Conservation (phyloP, 2,888 invertebrate species). For the Serripes groenlandicus region DNA sequence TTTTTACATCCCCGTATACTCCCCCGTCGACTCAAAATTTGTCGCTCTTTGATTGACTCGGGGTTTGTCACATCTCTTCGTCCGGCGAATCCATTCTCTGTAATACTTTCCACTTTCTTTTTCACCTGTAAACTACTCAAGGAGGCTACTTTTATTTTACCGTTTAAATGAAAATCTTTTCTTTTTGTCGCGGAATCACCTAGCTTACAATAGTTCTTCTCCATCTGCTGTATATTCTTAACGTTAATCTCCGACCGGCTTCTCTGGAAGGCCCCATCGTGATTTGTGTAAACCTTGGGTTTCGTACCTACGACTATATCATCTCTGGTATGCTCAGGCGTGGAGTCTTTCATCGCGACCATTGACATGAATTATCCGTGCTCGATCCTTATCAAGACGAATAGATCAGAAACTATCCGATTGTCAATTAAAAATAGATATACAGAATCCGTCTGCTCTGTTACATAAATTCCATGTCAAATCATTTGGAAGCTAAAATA, state of each 20-base stretch:
- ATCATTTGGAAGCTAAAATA: background rate
- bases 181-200: conserved; percentile 45
- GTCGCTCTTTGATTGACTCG: conserved; percentile 73
- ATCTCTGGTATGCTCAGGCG: conserved; percentile 46
- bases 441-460: background rate
- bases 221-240: conserved; percentile 55
- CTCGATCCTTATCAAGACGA: background rate
- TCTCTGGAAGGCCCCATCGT: conserved; percentile 29
- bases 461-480: background rate
- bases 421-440: background rate
- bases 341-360: conserved; percentile 42
- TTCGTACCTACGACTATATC: conserved; percentile 26
- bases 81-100: conserved; percentile 72
- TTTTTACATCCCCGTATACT: conserved; percentile 98
- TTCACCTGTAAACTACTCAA: conserved; percentile 41
- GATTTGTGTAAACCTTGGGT: conserved; percentile 22
- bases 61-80: conserved; percentile 78
- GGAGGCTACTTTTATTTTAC: conserved; percentile 55
- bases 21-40: conserved; percentile 95
- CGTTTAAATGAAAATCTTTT: conserved; percentile 30
- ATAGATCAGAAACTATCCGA: background rate
- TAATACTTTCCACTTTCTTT: conserved; percentile 21
- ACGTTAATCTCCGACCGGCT: conserved; percentile 54
- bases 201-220: conserved; percentile 65
- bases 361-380: conserved; percentile 9